These are phyloP conservation scores for Octodonta nipae DNA, from an alignment of 2,888 invertebrate species.

Conservation along the genomic window DNA sequence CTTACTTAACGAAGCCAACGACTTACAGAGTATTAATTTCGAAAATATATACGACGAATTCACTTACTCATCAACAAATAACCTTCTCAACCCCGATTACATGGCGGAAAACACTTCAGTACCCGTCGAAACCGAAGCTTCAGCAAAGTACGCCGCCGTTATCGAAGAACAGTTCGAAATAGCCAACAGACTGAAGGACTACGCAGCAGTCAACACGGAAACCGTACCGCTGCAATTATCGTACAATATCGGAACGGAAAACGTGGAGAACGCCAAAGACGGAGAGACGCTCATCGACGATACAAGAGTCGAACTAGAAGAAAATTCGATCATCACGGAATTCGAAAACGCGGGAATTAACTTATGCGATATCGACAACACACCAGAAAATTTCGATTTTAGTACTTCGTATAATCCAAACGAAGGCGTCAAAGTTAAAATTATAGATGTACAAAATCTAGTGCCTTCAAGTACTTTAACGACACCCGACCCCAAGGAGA, in stretches of 20 bases:
- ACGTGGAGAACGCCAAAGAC: slow-evolving; percentile 30
- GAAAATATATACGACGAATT: slow-evolving; percentile 19
- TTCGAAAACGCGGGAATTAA: slow-evolving; percentile 32
- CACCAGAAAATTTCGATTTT: slow-evolving; percentile 5
- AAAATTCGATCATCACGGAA: slow-evolving; percentile 33
- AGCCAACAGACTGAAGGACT: slow-evolving; percentile 33
- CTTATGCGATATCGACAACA: slow-evolving; percentile 25
- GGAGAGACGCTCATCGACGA: slow-evolving; percentile 28
- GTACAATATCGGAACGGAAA: slow-evolving; percentile 34
- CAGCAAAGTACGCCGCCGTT: slow-evolving; percentile 27
- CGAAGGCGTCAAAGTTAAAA: slow-evolving; percentile 15
- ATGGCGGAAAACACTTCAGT: slow-evolving; percentile 2
- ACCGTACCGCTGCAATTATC: slow-evolving; percentile 32
- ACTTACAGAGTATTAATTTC: slow-evolving; percentile 14
- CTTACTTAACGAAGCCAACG: slow-evolving; percentile 3
- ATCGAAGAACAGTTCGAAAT: slow-evolving; percentile 31
- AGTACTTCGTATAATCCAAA: slow-evolving; percentile 5
- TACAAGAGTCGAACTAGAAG: slow-evolving; percentile 30
- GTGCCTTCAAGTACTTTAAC: slow-evolving; percentile 21
- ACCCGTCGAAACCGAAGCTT: slow-evolving; percentile 12
- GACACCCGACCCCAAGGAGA: slow-evolving; percentile 1
- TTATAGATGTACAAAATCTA: slow-evolving; percentile 23
- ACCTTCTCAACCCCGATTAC: slow-evolving; percentile 5
- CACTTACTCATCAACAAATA: slow-evolving; percentile 10
- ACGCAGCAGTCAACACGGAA: slow-evolving; percentile 35